phyloP scores from a whole-genome alignment of 2,888 invertebrate genomes.

The Eupithecia dodoneata region DNA sequence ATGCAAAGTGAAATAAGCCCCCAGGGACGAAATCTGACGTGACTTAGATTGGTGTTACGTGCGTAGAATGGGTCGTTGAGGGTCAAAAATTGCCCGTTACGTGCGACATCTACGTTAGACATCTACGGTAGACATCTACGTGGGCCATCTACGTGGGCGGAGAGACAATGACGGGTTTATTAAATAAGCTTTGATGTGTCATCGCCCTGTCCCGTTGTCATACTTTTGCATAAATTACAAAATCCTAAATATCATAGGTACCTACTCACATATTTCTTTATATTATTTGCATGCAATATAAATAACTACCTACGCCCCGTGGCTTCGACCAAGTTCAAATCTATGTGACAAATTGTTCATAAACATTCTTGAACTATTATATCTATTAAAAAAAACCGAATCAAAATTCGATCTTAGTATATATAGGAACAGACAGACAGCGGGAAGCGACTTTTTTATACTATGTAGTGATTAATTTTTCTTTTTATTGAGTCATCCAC shows the following conservation, averaged over 20 bases:
- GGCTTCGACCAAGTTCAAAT: too few relatives aligned
- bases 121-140: conserved; percentile 15
- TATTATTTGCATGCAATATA: too few relatives aligned
- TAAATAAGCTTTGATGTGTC: conserved; percentile 25
- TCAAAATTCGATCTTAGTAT: too few relatives aligned
- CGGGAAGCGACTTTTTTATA: too few relatives aligned
- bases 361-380: too few relatives aligned
- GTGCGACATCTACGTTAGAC: conserved; percentile 16
- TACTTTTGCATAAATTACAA: neutral
- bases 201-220: neutral
- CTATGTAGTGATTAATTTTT: neutral
- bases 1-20: conserved; percentile 19
- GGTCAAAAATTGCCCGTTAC: conserved; percentile 26
- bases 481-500: neutral
- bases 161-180: conserved; percentile 27
- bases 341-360: too few relatives aligned
- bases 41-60: conserved; percentile 45
- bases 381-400: too few relatives aligned
- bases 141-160: conserved; percentile 18
- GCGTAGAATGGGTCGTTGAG: conserved; percentile 37
- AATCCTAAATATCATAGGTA: neutral
- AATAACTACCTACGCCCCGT: too few relatives aligned
- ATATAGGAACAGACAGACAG: too few relatives aligned
- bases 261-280: neutral
- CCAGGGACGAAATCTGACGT: conserved; percentile 34